A percentile compares a stretch with the other conserved stretches of the same genome.
Evolutionary conservation across 2,888 invertebrate genomes (phyloP).

Genomic region (Neuroscelio doddi): DNA sequence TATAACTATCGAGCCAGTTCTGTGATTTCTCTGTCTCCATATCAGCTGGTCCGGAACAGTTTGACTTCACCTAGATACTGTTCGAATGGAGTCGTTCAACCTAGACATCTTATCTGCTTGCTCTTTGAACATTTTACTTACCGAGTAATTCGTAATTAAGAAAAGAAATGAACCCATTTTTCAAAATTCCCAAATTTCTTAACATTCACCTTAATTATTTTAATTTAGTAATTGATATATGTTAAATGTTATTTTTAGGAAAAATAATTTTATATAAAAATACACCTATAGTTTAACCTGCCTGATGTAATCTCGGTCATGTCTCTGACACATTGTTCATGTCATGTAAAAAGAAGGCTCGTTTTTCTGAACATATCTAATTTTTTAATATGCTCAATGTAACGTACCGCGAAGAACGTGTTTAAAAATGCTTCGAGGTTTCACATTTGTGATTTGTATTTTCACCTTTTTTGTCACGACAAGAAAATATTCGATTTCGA

Average conservation of each 20-base stretch:
- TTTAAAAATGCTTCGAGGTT: not conserved
- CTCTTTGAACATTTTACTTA: slow-evolving; percentile 25
- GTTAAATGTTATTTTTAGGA: too few relatives aligned
- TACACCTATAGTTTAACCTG: too few relatives aligned
- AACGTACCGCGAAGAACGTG: slow-evolving; percentile 11
- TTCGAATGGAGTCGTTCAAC: slow-evolving; percentile 46
- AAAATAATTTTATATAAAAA: too few relatives aligned
- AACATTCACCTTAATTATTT: too few relatives aligned
- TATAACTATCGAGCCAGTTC: slow-evolving; percentile 44
- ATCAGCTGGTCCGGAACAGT: slow-evolving; percentile 53
- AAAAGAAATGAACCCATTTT: too few relatives aligned
- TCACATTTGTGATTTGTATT: slow-evolving; percentile 4
- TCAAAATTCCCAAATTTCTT: too few relatives aligned
- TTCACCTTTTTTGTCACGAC: not conserved
- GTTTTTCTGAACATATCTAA: slow-evolving; percentile 8
- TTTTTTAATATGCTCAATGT: slow-evolving; percentile 8
- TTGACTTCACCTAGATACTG: slow-evolving; percentile 42
- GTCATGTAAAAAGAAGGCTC: slow-evolving; percentile 11
- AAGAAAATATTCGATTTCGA: too few relatives aligned
- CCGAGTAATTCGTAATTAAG: slow-evolving; percentile 29
- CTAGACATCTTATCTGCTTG: slow-evolving; percentile 43
- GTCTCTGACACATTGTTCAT: not conserved
- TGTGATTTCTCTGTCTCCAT: slow-evolving; percentile 53
- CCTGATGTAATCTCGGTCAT: too few relatives aligned
- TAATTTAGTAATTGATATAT: too few relatives aligned